Conservation (phyloP, 37 sponge, comb jelly and placozoan genomes). For the Bolinopsis microptera region DNA sequence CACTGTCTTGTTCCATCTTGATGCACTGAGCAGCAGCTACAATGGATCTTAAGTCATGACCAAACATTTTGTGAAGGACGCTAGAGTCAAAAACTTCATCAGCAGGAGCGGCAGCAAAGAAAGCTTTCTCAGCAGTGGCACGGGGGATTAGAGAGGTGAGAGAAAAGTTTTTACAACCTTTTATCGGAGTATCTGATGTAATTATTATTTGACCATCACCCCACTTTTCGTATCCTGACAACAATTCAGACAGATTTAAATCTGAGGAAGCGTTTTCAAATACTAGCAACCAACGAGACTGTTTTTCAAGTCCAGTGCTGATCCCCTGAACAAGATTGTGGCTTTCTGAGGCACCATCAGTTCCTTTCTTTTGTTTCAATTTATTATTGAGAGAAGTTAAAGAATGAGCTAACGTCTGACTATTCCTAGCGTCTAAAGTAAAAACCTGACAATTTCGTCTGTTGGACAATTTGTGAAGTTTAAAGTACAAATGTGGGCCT, state of each 20-base stretch:
- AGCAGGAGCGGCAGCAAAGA: slow-evolving; percentile 37
- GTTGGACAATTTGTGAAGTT: slow-evolving; percentile 55
- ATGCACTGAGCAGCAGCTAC: slow-evolving; percentile 32
- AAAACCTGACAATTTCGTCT: slow-evolving; percentile 33
- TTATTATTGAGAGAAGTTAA: neutral
- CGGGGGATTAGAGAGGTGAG: slow-evolving; percentile 40
- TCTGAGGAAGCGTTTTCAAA: slow-evolving; percentile 42
- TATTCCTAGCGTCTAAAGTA: slow-evolving; percentile 19
- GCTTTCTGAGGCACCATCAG: slow-evolving; percentile 19
- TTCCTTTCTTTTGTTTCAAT: slow-evolving; percentile 19
- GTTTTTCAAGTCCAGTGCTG: slow-evolving; percentile 8
- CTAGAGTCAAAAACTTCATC: slow-evolving; percentile 23
- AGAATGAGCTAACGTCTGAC: slow-evolving; percentile 35
- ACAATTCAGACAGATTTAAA: neutral
- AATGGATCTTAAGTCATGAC: neutral
- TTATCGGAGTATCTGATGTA: neutral
- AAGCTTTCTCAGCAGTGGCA: slow-evolving; percentile 13
- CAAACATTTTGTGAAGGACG: slow-evolving; percentile 10
- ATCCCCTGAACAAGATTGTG: slow-evolving; percentile 39
- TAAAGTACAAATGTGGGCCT: slow-evolving; percentile 43
- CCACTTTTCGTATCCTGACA: slow-evolving; percentile 44
- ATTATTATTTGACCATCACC: slow-evolving; percentile 62
- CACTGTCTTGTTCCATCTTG: neutral
- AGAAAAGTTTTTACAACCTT: neutral
- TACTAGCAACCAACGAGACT: slow-evolving; percentile 18